A percentile compares a stretch with the other conserved stretches of the same genome.
Evolutionary conservation across 2,113 vertebrate genomes (phyloP).

Genomic region (Hydropotes inermis): DNA sequence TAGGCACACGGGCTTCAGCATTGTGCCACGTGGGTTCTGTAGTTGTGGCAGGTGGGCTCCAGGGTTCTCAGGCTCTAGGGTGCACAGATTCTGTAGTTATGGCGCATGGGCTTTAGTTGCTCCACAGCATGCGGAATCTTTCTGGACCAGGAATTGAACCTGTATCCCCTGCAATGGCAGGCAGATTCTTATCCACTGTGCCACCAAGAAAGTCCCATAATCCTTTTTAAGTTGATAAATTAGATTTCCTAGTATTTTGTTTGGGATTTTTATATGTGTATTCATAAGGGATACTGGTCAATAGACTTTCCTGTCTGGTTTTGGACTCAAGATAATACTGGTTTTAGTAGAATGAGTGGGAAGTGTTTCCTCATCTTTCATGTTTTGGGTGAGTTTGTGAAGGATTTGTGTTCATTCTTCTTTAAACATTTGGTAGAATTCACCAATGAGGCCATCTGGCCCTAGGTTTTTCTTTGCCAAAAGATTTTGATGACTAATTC

Average conservation of each 20-base stretch:
- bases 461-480: background rate
- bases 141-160: background rate
- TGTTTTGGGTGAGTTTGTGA: background rate
- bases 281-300: background rate
- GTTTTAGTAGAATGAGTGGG: background rate
- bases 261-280: background rate
- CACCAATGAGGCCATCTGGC: background rate
- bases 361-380: background rate
- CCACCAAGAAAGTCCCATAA: background rate
- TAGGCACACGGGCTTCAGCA: background rate
- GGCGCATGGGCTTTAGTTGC: background rate
- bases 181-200: background rate
- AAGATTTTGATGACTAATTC: background rate
- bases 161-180: background rate
- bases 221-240: background rate
- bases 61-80: background rate
- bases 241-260: background rate
- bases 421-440: background rate
- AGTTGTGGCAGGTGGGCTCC: background rate
- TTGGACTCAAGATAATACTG: background rate
- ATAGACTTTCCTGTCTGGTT: background rate
- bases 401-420: background rate
- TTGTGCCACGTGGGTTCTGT: rapidly evolving
- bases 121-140: background rate
- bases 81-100: background rate